Evolutionary conservation across 1,140 invertebrate species (phyloP).

Genomic region (Orussus abietinus): DNA sequence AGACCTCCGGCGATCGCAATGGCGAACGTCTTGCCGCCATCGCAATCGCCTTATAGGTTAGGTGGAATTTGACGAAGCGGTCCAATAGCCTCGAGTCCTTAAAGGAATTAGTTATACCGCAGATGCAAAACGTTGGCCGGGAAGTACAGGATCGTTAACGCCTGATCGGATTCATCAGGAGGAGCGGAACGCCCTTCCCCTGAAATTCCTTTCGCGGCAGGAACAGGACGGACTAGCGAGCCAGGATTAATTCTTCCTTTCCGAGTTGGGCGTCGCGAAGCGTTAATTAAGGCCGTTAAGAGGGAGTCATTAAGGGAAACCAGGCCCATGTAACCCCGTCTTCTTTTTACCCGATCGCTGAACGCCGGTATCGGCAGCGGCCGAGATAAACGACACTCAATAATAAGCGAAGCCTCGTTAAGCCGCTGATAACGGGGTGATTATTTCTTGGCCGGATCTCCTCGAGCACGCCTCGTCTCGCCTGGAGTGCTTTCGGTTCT

Average conservation of each 20-base stretch:
- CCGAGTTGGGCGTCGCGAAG: constrained; percentile 13
- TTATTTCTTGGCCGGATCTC: constrained; percentile 30
- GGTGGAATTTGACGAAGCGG: too few relatives aligned
- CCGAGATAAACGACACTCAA: constrained; percentile 25
- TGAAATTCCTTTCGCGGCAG: too few relatives aligned
- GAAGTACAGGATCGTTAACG: too few relatives aligned
- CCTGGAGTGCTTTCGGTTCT: constrained; percentile 22
- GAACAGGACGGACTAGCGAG: too few relatives aligned
- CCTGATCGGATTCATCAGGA: too few relatives aligned
- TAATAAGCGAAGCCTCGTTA: constrained; percentile 35
- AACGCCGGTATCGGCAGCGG: constrained; percentile 7
- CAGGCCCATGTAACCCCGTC: constrained; percentile 2
- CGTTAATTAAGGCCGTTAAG: constrained; percentile 21
- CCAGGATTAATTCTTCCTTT: background rate
- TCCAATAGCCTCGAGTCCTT: too few relatives aligned
- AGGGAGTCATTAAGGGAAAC: constrained; percentile 16
- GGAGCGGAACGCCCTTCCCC: too few relatives aligned
- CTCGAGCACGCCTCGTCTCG: constrained; percentile 19
- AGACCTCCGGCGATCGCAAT: too few relatives aligned
- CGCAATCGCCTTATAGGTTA: too few relatives aligned
- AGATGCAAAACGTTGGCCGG: too few relatives aligned
- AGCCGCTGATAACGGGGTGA: constrained; percentile 36
- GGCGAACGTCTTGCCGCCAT: too few relatives aligned
- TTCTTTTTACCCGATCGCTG: constrained; percentile 6
- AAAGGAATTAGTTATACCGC: too few relatives aligned